Evolutionary conservation across 2,797 vertebrate genomes (phyloP).

Genomic region (Periparus ater): DNA sequence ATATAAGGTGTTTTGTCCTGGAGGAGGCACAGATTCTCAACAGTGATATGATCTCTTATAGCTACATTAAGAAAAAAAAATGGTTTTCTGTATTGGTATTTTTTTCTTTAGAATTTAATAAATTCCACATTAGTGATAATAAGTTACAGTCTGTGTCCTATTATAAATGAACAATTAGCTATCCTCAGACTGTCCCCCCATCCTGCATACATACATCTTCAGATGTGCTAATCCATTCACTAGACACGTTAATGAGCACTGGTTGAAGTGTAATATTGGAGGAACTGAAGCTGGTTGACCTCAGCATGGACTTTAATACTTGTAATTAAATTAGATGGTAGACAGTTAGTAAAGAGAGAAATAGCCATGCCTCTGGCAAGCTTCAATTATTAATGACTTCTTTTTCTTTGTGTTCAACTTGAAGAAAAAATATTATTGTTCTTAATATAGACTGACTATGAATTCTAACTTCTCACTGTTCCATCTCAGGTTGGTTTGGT

Average conservation of each 20-base stretch:
- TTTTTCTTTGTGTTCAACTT: constrained; percentile 74
- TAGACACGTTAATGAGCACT: constrained; percentile 84
- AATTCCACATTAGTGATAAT: constrained; percentile 79
- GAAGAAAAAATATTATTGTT: constrained; percentile 50
- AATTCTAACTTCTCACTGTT: constrained; percentile 52
- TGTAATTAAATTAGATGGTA: constrained; percentile 82
- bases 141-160: constrained; percentile 74
- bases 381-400: constrained; percentile 79
- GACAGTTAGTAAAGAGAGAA: constrained; percentile 79
- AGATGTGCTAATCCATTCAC: constrained; percentile 84
- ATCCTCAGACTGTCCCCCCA: constrained; percentile 78
- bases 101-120: constrained; percentile 79
- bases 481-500: neutral
- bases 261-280: constrained; percentile 82
- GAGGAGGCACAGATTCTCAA: neutral
- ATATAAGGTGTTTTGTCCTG: neutral
- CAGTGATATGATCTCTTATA: neutral
- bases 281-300: constrained; percentile 80
- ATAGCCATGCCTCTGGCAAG: constrained; percentile 81
- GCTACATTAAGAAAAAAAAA: constrained; percentile 20
- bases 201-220: constrained; percentile 80
- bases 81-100: constrained; percentile 75
- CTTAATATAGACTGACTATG: constrained; percentile 51
- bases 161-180: constrained; percentile 78
- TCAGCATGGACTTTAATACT: constrained; percentile 81